A percentile compares a stretch with the other conserved stretches of the same genome.
Evolutionary conservation across 2,888 invertebrate genomes (phyloP).

Genomic region (Gisinianus flammeolus): DNA sequence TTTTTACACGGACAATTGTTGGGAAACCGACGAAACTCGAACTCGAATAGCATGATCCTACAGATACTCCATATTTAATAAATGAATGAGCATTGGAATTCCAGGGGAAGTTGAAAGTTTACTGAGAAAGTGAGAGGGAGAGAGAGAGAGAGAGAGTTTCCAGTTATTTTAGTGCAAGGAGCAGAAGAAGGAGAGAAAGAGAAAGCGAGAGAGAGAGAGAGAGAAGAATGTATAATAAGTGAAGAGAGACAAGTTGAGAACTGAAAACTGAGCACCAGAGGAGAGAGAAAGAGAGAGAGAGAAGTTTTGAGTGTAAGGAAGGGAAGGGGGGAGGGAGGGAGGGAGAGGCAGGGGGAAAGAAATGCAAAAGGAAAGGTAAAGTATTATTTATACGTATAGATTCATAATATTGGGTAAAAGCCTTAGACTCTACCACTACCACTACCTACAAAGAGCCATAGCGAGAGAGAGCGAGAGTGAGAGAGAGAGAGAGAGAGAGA

Average conservation of each 20-base stretch:
- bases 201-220: conserved; percentile 6
- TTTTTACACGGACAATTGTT: no score
- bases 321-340: neutral
- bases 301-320: conserved; percentile 4
- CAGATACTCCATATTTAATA: no score
- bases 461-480: neutral
- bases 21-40: no score
- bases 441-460: neutral
- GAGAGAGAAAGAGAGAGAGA: neutral
- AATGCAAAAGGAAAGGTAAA: neutral
- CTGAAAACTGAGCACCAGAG: conserved; percentile 1
- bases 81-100: no score
- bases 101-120: neutral
- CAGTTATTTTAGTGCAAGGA: no score
- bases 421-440: neutral
- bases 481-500: neutral
- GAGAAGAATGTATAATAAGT: neutral
- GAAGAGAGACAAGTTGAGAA: neutral
- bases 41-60: no score
- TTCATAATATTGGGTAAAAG: neutral
- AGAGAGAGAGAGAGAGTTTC: neutral
- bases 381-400: neutral
- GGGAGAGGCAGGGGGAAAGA: no score
- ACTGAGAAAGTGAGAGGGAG: neutral
- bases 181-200: neutral